These are phyloP conservation scores for Otus sunia DNA, from an alignment of 2,113 vertebrate species.

Conservation along the genomic window DNA sequence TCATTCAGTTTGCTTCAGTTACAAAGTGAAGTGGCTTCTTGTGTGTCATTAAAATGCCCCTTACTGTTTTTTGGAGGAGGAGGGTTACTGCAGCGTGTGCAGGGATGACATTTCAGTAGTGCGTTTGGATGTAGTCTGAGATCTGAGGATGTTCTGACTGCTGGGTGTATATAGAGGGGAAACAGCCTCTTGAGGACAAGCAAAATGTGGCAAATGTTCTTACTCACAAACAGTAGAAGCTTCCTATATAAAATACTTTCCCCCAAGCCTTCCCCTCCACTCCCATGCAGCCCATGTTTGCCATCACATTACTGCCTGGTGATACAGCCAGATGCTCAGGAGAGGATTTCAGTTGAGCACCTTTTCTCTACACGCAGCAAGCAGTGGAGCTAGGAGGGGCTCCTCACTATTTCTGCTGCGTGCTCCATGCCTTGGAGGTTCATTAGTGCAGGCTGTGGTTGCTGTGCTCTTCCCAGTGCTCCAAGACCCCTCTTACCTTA, in stretches of 20 bases:
- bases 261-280: neutral
- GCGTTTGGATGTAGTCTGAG: neutral
- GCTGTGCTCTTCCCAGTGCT: neutral
- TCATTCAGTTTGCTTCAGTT: neutral
- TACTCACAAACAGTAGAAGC: neutral
- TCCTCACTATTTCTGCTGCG: neutral
- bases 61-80: neutral
- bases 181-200: neutral
- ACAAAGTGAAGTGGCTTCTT: neutral
- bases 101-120: neutral
- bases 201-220: neutral
- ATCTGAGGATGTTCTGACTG: neutral
- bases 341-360: neutral
- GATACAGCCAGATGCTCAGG: neutral
- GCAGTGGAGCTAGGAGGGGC: neutral
- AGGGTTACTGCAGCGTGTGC: neutral
- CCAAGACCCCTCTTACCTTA: neutral
- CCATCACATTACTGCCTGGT: neutral
- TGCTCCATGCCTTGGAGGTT: too few species aligned
- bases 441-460: neutral
- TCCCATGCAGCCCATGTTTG: neutral
- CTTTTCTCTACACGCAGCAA: rapidly evolving
- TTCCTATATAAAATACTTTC: neutral
- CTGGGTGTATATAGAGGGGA: neutral
- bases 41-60: neutral